Evolutionary conservation across 2,888 invertebrate genomes (phyloP).

Genomic region (Phragmatobia fuliginosa): DNA sequence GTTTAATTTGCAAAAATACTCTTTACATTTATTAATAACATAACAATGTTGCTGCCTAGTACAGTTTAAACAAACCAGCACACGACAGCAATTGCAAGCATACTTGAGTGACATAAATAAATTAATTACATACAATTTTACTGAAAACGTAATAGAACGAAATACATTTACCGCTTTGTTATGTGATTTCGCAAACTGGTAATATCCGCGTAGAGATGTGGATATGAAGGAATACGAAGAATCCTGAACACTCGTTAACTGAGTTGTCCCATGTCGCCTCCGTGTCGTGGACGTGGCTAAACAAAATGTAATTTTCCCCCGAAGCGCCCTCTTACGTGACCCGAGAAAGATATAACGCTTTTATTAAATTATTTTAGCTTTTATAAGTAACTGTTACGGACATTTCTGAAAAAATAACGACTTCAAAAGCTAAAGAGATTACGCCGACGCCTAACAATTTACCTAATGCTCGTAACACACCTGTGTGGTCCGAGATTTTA

Average conservation of each 20-base stretch:
- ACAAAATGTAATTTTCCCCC: constrained; percentile 85
- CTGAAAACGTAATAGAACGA: constrained; percentile 39
- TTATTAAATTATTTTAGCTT: constrained; percentile 85
- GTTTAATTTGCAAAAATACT: background rate
- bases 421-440: constrained; percentile 71
- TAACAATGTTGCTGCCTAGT: background rate
- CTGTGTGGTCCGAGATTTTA: constrained; percentile 56
- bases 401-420: constrained; percentile 73
- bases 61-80: constrained; percentile 1
- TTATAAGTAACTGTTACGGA: constrained; percentile 76
- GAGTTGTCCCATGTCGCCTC: constrained; percentile 81
- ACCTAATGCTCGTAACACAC: constrained; percentile 54
- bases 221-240: constrained; percentile 80
- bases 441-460: constrained; percentile 59
- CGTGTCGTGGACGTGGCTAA: constrained; percentile 77
- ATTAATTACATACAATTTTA: constrained; percentile 26
- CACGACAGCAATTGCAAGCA: constrained; percentile 9
- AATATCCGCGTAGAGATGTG: constrained; percentile 70
- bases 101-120: constrained; percentile 24
- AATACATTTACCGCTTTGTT: constrained; percentile 49
- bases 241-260: constrained; percentile 82
- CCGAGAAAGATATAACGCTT: constrained; percentile 83
- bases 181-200: constrained; percentile 54
- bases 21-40: background rate
- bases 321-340: constrained; percentile 84